Conservation (phyloP, 23 tunicate species). For the Oikopleura vanhoeffeni region DNA sequence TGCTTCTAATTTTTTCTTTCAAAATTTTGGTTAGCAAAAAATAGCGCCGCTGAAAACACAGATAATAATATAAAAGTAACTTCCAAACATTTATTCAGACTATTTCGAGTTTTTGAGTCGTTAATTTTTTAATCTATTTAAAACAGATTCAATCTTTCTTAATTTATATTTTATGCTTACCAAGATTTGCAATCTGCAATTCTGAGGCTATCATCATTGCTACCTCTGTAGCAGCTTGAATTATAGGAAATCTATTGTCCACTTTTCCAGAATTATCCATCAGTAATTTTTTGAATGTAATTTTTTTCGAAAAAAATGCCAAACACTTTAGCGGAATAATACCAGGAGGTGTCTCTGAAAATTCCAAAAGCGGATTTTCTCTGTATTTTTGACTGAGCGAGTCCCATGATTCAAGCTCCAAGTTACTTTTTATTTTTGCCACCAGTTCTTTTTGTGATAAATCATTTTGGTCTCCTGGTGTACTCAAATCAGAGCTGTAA, state of each 20-base stretch:
- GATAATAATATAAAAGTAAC: too few species aligned
- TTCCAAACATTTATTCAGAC: too few species aligned
- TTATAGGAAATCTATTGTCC: not conserved
- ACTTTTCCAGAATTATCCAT: not conserved
- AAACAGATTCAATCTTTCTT: too few species aligned
- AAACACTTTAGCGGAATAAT: not conserved
- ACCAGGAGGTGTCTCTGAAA: not conserved
- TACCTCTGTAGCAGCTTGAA: not conserved
- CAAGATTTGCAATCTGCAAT: too few species aligned
- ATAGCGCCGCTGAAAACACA: too few species aligned
- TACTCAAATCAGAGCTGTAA: not conserved
- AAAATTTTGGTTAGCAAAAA: too few species aligned
- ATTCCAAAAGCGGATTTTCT: not conserved
- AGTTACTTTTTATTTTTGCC: not conserved
- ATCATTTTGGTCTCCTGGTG: not conserved
- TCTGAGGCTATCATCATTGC: too few species aligned
- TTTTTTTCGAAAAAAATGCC: not conserved
- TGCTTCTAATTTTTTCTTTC: too few species aligned
- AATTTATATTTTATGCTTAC: too few species aligned
- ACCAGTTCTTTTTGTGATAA: not conserved
- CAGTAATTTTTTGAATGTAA: not conserved
- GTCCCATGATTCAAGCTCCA: not conserved
- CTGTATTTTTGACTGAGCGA: not conserved
- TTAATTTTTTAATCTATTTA: too few species aligned
- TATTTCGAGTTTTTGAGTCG: too few species aligned